Evolutionary conservation across 1,140 invertebrate genomes (phyloP), one percentile per base, ranked within the genome.

Genomic region (Zelostemma sp.): DNA sequence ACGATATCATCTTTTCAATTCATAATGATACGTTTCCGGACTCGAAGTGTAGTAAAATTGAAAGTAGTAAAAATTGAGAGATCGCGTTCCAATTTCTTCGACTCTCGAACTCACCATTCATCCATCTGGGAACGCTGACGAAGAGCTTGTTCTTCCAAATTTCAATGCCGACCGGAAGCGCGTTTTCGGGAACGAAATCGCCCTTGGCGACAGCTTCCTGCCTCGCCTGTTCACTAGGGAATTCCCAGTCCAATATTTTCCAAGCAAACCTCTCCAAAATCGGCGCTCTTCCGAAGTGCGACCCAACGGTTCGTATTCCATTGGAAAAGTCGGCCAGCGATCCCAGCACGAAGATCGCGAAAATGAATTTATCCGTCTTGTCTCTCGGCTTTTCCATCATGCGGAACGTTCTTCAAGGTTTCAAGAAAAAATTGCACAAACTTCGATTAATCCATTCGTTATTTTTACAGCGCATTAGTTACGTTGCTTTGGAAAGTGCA

Each of bases 111-210:
- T 83, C 70, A 89, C 88, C 89, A 74, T 88, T 83, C 38, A 86
- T 86, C 93, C 92, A 93, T 71, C 93, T 88, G 0, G 93, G 93
- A 0, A 95, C 90, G 16, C 89, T 89, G 19, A 95, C 88, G 75
- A 94, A 95, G 0, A 94, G 82, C 61, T 93, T 93, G 68, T 93
- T 90, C 28, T 85, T 86, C 89, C 90, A 93, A 53, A 93, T 85
- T 81, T 95, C 93, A 19, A 94, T 90, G 9, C 93, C 93, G 1
- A 93, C 92, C 1, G 93, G 93, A 1, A 94, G 79, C 35, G 88
- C 91, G 73, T 93, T 93, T 78, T 92, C 89, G 0, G 91, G 91
- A 1, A 92, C 87, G 33, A 88, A 91, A 18, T 89, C 88, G 8
- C 89, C 90, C 0, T 86, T 88, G 9, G 86, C 76, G 6, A 93